Conservation (phyloP, 2,888 invertebrate species). For the Entomobrya multifasciata region DNA sequence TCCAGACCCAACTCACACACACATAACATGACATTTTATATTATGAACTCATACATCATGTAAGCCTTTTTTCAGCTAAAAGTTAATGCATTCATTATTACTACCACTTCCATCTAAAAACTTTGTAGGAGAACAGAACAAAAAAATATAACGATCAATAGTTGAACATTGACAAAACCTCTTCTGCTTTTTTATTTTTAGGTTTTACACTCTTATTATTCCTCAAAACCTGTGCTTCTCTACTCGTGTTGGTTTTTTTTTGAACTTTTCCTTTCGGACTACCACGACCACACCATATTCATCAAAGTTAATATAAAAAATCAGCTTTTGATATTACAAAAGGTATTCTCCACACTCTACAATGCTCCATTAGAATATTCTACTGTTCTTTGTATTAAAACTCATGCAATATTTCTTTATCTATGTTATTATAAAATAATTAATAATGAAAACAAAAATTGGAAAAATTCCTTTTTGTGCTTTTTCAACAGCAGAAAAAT, state of each 20-base stretch:
- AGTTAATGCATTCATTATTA: slow-evolving; percentile 55
- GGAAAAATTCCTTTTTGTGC: no score
- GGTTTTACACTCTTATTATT: not conserved
- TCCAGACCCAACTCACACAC: no score
- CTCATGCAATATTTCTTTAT: no score
- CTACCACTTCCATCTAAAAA: not conserved
- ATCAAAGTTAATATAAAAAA: not conserved
- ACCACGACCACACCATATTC: slow-evolving; percentile 5
- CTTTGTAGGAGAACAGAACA: slow-evolving; percentile 19
- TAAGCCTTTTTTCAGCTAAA: not conserved
- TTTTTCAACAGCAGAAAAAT: no score
- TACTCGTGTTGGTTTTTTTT: no score
- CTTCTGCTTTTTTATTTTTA: not conserved
- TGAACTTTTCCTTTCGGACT: slow-evolving; percentile 37
- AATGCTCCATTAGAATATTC: no score
- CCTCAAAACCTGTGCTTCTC: slow-evolving; percentile 23
- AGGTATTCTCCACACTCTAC: no score
- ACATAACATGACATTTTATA: slow-evolving; percentile 1
- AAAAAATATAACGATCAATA: slow-evolving; percentile 69
- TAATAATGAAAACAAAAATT: no score
- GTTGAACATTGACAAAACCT: slow-evolving; percentile 69
- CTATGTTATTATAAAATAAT: no score
- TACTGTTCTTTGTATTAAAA: no score
- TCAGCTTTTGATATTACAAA: no score
- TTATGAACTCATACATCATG: slow-evolving; percentile 58